Base-by-base conservation (phyloP, 30 jellyfish, hydroid and myxozoan genomes). In the Hydractinia symbiolongicarpus region DNA sequence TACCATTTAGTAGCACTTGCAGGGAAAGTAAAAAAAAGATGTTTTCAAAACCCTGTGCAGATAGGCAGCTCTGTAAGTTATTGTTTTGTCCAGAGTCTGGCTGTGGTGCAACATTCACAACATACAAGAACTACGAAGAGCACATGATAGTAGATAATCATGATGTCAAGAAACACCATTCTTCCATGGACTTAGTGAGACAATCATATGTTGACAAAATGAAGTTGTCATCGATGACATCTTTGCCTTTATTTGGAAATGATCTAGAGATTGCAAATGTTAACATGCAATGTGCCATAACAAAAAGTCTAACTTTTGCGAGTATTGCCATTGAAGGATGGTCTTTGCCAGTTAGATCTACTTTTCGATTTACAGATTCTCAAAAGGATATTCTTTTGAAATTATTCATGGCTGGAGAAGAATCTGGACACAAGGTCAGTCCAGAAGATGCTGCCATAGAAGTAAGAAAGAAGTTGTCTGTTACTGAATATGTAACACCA, bases 61-160 rank as follows among this genome's bases (percentile, higher is more conserved):
- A 71, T 71, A 71, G 80, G 5, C 40, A 15, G 61, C 44, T 71
- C 80, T 19, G 51, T 53, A 71, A 19, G 60, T 50, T 71, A 54
- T n/a, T n/a, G 61, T 71, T 71, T 71, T 71, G 80, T 50, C 56
- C 80, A 20, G 80, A n/a, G 80, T 20, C 67, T 20, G 80, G 67
- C 56, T 71, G 80, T 53, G n/a, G 60, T 9, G 56, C 40, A 20
- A 19, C 80, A 20, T 71, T 71, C 50, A 58, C 40, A 11, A 71
- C 44, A 19, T 20, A 71, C n/a, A 58, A 49, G 53, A 58, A 30
- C 50, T 58, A 19, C 7, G 80, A 71, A 71, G 80, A 71, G n/a
- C 80, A 71, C n/a, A 20, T n/a, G 80, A 8, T 71, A 58, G 4
- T 20, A n/a, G 80, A 71, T 20, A 49, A 71, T 14, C 80, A 71